Evolutionary conservation across 2,797 vertebrate species (phyloP).

Genomic region (Sebastes ruberrimus): DNA sequence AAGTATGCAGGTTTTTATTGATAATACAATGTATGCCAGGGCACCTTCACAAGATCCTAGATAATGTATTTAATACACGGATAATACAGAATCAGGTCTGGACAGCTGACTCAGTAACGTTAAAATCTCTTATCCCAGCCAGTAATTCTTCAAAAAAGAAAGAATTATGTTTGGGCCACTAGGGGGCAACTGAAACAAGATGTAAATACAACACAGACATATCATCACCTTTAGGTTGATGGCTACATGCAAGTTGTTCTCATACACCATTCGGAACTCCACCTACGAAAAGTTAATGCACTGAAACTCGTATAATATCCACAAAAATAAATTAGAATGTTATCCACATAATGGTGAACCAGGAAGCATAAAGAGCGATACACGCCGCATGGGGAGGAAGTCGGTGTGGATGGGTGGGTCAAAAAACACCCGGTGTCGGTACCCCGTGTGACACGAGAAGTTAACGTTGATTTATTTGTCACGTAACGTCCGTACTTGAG

Average conservation of each 20-base stretch:
- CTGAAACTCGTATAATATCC: too few relatives aligned
- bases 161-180: not conserved
- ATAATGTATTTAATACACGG: conserved; percentile 1
- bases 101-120: not conserved
- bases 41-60: not conserved
- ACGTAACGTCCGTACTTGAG: too few relatives aligned
- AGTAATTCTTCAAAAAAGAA: not conserved
- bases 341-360: too few relatives aligned
- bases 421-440: too few relatives aligned
- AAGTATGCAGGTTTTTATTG: conserved; percentile 8
- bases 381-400: too few relatives aligned
- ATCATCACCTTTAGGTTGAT: not conserved
- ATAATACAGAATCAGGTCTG: not conserved
- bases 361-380: too few relatives aligned
- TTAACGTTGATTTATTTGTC: too few relatives aligned
- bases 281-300: too few relatives aligned
- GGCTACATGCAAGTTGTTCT: not conserved
- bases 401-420: too few relatives aligned
- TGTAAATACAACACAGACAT: not conserved
- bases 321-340: too few relatives aligned
- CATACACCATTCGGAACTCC: too few relatives aligned
- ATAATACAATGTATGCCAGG: conserved; percentile 8
- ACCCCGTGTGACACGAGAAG: too few relatives aligned
- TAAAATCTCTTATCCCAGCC: not conserved
- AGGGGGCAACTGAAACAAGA: not conserved